Conservation (phyloP, 2,113 vertebrate genomes). For the Puntigrus tetrazona region DNA sequence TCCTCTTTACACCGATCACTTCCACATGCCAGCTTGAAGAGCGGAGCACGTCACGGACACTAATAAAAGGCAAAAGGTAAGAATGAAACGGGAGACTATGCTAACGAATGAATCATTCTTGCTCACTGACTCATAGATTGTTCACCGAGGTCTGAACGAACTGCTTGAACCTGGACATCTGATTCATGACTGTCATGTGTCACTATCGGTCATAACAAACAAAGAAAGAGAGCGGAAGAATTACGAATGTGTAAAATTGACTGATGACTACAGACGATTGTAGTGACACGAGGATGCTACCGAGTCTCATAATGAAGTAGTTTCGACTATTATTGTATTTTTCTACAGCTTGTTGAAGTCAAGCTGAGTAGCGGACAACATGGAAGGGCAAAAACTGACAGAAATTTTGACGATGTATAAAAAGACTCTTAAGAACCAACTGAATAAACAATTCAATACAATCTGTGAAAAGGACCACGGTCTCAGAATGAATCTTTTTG, state of each 20-base stretch:
- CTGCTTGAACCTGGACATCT: background rate
- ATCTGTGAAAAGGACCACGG: background rate
- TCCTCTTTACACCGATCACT: conserved; percentile 29
- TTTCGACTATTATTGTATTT: background rate
- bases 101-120: background rate
- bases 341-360: background rate
- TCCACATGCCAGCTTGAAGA: conserved; percentile 27
- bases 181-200: background rate
- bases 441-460: background rate
- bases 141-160: conserved; percentile 1
- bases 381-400: background rate
- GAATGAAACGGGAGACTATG: background rate
- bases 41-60: background rate
- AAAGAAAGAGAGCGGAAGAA: background rate
- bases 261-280: background rate
- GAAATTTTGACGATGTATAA: background rate
- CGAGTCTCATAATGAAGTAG: background rate
- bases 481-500: background rate
- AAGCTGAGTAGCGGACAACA: background rate
- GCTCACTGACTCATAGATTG: background rate
- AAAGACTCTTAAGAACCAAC: background rate
- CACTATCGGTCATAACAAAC: background rate
- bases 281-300: background rate
- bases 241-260: background rate
- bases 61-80: background rate